Evolutionary conservation across 2,888 invertebrate genomes (phyloP).

Genomic region (Cerceris ruficornis): DNA sequence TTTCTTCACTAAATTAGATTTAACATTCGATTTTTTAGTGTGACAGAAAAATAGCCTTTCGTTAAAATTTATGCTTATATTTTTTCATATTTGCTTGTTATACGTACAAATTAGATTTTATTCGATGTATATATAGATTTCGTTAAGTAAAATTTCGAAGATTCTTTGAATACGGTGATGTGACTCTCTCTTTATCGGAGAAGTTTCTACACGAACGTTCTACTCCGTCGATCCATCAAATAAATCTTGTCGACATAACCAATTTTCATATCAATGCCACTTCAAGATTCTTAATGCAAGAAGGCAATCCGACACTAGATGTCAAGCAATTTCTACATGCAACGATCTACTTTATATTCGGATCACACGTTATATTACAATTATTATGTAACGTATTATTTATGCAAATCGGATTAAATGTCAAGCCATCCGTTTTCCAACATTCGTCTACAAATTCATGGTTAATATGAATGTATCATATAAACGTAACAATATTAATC

Average conservation of each 20-base stretch:
- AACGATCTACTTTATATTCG: constrained; percentile 8
- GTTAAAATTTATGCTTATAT: too few relatives aligned
- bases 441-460: background rate
- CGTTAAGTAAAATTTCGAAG: background rate
- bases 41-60: too few relatives aligned
- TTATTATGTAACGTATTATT: background rate
- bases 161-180: background rate
- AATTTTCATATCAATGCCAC: constrained; percentile 58
- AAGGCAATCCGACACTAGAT: constrained; percentile 49
- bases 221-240: constrained; percentile 44
- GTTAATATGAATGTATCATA: background rate
- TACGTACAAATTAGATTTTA: too few relatives aligned
- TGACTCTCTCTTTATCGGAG: background rate
- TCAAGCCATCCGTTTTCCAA: background rate
- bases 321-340: constrained; percentile 30
- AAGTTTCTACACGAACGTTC: constrained; percentile 25
- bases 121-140: background rate
- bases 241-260: constrained; percentile 45
- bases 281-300: constrained; percentile 50
- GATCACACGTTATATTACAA: background rate
- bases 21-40: too few relatives aligned
- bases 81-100: too few relatives aligned
- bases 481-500: background rate
- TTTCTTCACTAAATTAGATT: too few relatives aligned
- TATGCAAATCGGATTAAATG: background rate